A percentile compares a stretch with the other conserved stretches of the same genome.
Evolutionary conservation across 1,140 invertebrate species (phyloP).

Genomic region (Heliconius congener): DNA sequence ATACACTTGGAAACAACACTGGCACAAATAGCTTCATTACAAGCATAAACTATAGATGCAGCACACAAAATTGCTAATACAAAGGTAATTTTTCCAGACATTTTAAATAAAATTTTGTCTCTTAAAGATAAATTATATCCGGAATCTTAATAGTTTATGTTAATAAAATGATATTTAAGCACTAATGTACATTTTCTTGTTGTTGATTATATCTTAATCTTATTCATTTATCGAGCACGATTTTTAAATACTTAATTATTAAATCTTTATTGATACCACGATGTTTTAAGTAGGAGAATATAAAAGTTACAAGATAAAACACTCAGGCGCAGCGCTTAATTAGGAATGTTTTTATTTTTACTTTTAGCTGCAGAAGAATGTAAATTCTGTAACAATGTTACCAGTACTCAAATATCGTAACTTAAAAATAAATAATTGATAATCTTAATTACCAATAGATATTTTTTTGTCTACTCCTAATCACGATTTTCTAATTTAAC

Average conservation of each 20-base stretch:
- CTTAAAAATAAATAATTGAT: background rate
- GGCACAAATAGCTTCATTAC: constrained; percentile 95
- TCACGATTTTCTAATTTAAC: no score
- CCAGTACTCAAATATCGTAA: background rate
- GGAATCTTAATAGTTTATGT: background rate
- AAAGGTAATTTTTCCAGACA: constrained; percentile 61
- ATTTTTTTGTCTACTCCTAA: no score
- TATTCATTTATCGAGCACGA: background rate
- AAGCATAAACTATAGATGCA: constrained; percentile 77
- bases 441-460: no score
- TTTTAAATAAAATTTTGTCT: constrained; percentile 34
- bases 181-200: background rate
- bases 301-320: background rate
- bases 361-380: background rate
- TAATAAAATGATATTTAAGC: background rate
- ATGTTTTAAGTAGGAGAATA: background rate
- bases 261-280: background rate
- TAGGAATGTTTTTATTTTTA: constrained; percentile 5
- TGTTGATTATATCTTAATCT: background rate
- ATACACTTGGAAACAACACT: constrained; percentile 98
- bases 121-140: constrained; percentile 3
- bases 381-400: background rate
- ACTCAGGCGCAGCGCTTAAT: background rate
- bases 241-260: background rate
- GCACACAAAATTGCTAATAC: constrained; percentile 57